phyloP scores from a whole-genome alignment of 2,797 vertebrate genomes.

The Rhinatrema bivittatum region DNA sequence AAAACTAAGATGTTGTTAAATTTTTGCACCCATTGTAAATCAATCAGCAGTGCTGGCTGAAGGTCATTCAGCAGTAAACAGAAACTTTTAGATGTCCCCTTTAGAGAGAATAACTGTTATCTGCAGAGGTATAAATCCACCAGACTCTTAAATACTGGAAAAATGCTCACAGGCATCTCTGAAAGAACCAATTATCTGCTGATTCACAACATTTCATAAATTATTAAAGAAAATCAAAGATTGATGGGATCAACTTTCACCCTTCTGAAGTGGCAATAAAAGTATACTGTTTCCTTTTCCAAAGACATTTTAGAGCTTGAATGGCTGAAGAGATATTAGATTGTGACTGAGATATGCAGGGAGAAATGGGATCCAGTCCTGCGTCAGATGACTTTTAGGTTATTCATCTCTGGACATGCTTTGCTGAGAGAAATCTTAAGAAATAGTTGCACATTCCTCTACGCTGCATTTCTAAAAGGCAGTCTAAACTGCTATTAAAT shows the following conservation, averaged over 20 bases:
- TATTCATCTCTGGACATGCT: too few relatives aligned
- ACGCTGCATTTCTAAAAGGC: too few relatives aligned
- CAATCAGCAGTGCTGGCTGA: slow-evolving; percentile 15
- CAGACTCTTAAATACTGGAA: slow-evolving; percentile 2
- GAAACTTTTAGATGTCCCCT: slow-evolving; percentile 4
- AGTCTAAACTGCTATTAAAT: too few relatives aligned
- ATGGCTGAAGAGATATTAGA: slow-evolving; percentile 3
- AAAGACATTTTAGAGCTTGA: slow-evolving; percentile 25
- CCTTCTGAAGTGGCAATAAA: slow-evolving; percentile 20
- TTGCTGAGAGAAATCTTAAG: too few relatives aligned
- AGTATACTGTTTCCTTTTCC: slow-evolving; percentile 19
- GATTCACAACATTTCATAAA: slow-evolving; percentile 9
- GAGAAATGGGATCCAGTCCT: not conserved
- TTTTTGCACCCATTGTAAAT: slow-evolving; percentile 13
- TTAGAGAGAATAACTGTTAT: slow-evolving; percentile 6
- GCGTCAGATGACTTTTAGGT: too few relatives aligned
- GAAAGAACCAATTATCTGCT: slow-evolving; percentile 13
- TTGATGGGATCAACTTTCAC: slow-evolving; percentile 5
- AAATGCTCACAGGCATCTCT: not conserved
- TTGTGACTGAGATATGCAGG: not conserved
- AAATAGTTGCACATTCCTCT: too few relatives aligned
- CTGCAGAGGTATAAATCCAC: slow-evolving; percentile 17
- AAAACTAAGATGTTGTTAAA: slow-evolving; percentile 13
- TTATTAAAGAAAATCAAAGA: slow-evolving; percentile 24
- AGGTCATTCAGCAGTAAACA: slow-evolving; percentile 27